Percentiles rank a stretch among this genome's conserved stretches.
phyloP scores from a whole-genome alignment of 2,797 vertebrate genomes.

The Peromyscus eremicus region DNA sequence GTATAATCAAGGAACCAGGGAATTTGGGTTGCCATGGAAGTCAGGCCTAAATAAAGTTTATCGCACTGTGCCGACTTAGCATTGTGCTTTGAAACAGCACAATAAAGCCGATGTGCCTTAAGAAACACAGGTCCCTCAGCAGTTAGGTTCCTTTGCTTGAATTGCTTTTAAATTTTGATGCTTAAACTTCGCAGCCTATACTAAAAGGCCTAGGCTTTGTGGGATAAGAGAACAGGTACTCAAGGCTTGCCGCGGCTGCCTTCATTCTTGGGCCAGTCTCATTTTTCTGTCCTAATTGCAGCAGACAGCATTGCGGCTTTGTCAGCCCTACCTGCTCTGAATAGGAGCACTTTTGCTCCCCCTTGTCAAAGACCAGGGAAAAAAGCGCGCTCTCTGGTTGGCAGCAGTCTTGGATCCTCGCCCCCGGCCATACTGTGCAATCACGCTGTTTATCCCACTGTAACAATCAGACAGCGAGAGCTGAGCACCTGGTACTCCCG shows the following conservation, averaged over 20 bases:
- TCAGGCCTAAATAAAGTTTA: constrained; percentile 77
- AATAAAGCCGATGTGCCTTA: constrained; percentile 12
- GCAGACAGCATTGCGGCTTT: constrained; percentile 76
- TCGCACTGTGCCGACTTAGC: not conserved
- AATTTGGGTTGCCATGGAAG: constrained; percentile 77
- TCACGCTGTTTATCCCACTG: constrained; percentile 94
- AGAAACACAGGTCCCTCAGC: constrained; percentile 10
- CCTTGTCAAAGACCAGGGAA: constrained; percentile 76
- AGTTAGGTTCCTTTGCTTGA: constrained; percentile 44
- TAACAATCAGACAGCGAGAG: constrained; percentile 93
- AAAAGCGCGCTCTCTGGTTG: constrained; percentile 89
- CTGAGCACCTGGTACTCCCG: constrained; percentile 95
- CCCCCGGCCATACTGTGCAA: constrained; percentile 93
- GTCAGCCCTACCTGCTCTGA: constrained; percentile 82
- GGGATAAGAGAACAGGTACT: constrained; percentile 70
- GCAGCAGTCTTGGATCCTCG: constrained; percentile 92
- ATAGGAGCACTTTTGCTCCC: constrained; percentile 72
- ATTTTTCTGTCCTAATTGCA: constrained; percentile 71
- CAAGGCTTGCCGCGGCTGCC: constrained; percentile 49
- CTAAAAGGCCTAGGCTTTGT: constrained; percentile 12
- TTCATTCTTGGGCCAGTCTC: constrained; percentile 20
- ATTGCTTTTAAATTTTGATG: constrained; percentile 65
- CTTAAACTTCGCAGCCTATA: constrained; percentile 30
- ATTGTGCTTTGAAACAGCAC: constrained; percentile 40
- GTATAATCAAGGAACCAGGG: constrained; percentile 61